phyloP scores from a whole-genome alignment of 2,797 vertebrate species.

The Chanos chanos region DNA sequence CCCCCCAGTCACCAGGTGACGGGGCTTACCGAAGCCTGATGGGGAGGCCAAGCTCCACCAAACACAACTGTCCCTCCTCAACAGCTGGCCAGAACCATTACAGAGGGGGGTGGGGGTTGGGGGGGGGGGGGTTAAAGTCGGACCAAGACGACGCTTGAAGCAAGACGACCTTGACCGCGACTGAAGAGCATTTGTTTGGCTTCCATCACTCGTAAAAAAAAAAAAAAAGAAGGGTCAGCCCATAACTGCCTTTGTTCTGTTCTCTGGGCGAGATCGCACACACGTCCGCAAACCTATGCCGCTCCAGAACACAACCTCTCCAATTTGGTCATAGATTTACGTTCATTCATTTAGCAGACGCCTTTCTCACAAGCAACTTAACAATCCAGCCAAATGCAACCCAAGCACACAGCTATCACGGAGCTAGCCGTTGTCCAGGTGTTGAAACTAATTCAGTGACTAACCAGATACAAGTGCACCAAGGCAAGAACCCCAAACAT shows the following conservation, averaged over 20 bases:
- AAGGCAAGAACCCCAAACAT: too few relatives aligned
- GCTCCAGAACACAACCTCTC: too few relatives aligned
- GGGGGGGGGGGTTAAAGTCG: slow-evolving; percentile 44
- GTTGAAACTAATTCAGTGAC: too few relatives aligned
- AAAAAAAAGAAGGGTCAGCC: background rate
- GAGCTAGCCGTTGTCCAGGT: too few relatives aligned
- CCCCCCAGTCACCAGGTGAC: slow-evolving; percentile 23
- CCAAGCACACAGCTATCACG: too few relatives aligned
- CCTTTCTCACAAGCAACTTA: too few relatives aligned
- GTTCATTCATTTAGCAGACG: too few relatives aligned
- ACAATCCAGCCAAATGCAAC: background rate
- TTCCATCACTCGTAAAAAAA: slow-evolving; percentile 15
- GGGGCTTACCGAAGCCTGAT: slow-evolving; percentile 12
- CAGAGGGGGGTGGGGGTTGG: too few relatives aligned
- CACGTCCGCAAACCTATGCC: too few relatives aligned
- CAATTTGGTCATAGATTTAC: too few relatives aligned
- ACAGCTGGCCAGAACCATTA: slow-evolving; percentile 41
- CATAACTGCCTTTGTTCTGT: slow-evolving; percentile 6
- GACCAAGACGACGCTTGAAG: slow-evolving; percentile 21
- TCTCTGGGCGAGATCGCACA: background rate
- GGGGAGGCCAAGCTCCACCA: slow-evolving; percentile 11
- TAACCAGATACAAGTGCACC: too few relatives aligned
- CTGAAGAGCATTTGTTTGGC: slow-evolving; percentile 22
- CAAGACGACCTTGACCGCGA: slow-evolving; percentile 39
- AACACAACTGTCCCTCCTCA: slow-evolving; percentile 42